Base-by-base conservation (phyloP, 1,140 invertebrate genomes). In the Drosophila punjabiensis region DNA sequence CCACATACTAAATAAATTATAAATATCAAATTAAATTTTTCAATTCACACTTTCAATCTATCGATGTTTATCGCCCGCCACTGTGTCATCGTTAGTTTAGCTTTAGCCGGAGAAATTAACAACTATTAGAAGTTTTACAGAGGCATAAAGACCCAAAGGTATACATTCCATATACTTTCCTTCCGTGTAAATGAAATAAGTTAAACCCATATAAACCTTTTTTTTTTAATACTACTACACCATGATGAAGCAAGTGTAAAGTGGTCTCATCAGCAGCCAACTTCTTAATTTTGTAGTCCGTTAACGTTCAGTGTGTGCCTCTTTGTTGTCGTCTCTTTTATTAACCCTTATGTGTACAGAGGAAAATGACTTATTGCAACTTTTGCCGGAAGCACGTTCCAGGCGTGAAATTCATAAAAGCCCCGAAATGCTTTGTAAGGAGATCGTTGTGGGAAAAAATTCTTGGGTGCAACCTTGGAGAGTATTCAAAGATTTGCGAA, bases 371-470 rank as follows among this genome's bases (percentile, higher is more conserved):
- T 16, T 63, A 50, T 30, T 73, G 62, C 33, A 48, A 0, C 32
- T 56, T 41, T 55, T 73, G 52, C 52, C 39, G 62, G n/a, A 67
- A 41, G 5, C 20, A 52, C n/a, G 59, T 69, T 3, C 3, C 11
- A 14, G 43, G 20, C 5, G 52, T 73, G 0, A 73, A 56, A 20
- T 56, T 56, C 20, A 56, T 56, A 2, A 37, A 20, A 3, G 1
- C 53, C 10, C 53, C 53, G 9, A 71, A 71, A 30, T 71, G 69
- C 32, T n/a, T 30, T 9, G 41, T 48, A 11, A 73, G 14, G 8
- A 66, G 52, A 45, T 39, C n/a, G 2, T 48, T 73, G 52, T 73
- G 62, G 62, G 61, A 58, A 48, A 30, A 47, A n/a, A 53, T 18
- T 14, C 30, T 70, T 6, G 35, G 47, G 0, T 63, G 59, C 37